Evolutionary conservation across 2,888 invertebrate genomes (phyloP), one percentile per base, ranked within the genome.

Genomic region (Listrodromus nycthemerus): DNA sequence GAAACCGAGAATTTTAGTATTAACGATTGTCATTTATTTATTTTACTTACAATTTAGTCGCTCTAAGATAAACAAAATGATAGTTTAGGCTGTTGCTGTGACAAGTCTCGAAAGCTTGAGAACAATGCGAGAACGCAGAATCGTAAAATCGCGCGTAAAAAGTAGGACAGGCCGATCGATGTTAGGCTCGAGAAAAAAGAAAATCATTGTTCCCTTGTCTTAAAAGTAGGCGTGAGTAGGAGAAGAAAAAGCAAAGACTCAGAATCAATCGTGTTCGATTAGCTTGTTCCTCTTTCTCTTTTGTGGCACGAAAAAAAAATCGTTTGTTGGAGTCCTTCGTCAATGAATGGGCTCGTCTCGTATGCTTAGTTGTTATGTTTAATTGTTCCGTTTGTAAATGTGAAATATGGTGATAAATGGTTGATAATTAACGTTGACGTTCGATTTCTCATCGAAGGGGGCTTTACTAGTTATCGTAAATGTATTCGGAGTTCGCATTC

Each of bases 401-500:
- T 61, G 61, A 61, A n/a, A 61, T 30, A 61, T 61, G 30, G 61
- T 79, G 84, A 86, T 84, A 84, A 70, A 80, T 84, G 82, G 74
- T 86, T 84, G 63, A 66, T 82, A 80, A 80, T 84, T 80, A 80
- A 84, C 76, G 84, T 86, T 86, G 85, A 86, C 84, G 81, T 84
- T 81, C 84, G 84, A 84, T 81, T 67, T 67, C 27, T 58, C 48
- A 66, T 84, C 74, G 58, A 78, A 79, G 81, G 30, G 75, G 48
- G 69, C 65, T 81, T 81, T 75, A 78, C 66, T 80, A 77, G 74
- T 78, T 84, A 80, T 82, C 80, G 78, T 19, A 70, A 67, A 67
- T 50, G 19, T 61, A 58, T 78, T 33, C 70, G 83, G 79, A 84
- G 63, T 80, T 80, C 50, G 79, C 76, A 27, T 71, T 78, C 81